A percentile compares a stretch with the other conserved stretches of the same genome.
Evolutionary conservation across 2,113 vertebrate species (phyloP).

Genomic region (Urocolius indicus): DNA sequence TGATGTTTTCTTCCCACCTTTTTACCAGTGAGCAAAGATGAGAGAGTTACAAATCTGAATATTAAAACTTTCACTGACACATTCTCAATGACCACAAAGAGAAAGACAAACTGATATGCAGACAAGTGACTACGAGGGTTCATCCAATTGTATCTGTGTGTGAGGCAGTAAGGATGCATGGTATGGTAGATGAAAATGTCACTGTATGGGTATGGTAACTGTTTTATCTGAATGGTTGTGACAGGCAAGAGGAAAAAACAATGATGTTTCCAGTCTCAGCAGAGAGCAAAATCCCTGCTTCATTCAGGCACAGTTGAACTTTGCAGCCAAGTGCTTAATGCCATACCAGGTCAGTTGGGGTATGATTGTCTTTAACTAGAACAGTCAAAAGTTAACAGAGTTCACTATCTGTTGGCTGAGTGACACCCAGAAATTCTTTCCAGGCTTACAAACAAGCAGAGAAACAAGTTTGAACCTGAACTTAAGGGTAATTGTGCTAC

Average conservation of each 20-base stretch:
- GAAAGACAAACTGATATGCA: neutral
- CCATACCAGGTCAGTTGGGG: neutral
- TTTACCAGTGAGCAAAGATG: neutral
- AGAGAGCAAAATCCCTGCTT: neutral
- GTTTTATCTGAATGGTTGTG: neutral
- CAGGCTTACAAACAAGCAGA: slow-evolving; percentile 29
- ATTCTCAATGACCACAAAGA: neutral
- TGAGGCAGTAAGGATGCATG: neutral
- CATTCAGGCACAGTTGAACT: neutral
- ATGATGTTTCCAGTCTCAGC: neutral
- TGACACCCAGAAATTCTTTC: slow-evolving; percentile 52
- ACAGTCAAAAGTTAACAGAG: slow-evolving; percentile 11
- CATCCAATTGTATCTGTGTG: neutral
- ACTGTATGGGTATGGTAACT: neutral
- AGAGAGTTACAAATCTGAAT: neutral
- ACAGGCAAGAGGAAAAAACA: neutral
- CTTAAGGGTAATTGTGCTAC: neutral
- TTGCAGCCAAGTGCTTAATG: neutral
- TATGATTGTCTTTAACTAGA: neutral
- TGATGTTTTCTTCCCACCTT: fast-evolving
- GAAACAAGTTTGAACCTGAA: slow-evolving; percentile 51
- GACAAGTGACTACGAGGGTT: neutral
- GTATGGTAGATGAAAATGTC: neutral
- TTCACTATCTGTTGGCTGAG: slow-evolving; percentile 5
- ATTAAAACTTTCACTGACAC: neutral